phyloP scores from a whole-genome alignment of 1,140 invertebrate genomes.

The Ephestia elutella region DNA sequence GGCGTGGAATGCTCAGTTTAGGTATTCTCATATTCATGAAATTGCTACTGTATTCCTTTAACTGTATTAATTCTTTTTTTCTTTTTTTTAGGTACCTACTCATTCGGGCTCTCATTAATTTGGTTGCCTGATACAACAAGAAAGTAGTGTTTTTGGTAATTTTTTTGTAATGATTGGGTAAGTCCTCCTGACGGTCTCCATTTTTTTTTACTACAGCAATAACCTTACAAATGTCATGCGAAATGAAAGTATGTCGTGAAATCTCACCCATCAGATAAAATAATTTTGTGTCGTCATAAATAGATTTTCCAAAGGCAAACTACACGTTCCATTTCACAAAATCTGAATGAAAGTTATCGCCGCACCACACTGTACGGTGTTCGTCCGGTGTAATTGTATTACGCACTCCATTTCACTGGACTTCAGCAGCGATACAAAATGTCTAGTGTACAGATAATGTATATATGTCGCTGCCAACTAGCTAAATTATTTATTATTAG shows the following conservation, averaged over 20 bases:
- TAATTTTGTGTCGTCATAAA: neutral
- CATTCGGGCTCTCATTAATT: neutral
- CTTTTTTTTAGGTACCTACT: neutral
- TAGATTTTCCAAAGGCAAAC: neutral
- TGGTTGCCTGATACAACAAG: too few species aligned
- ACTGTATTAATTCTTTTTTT: neutral
- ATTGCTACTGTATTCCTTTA: neutral
- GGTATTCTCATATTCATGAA: neutral
- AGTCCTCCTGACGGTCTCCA: too few species aligned
- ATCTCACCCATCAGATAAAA: neutral
- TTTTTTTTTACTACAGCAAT: too few species aligned
- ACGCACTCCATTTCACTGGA: constrained; percentile 1
- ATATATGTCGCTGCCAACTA: too few species aligned
- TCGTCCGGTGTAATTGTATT: constrained; percentile 2
- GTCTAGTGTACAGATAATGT: neutral
- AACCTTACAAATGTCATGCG: too few species aligned
- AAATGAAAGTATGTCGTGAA: too few species aligned
- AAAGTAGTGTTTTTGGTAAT: too few species aligned
- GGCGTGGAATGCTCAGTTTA: neutral
- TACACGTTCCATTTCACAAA: constrained; percentile 3
- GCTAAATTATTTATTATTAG: too few species aligned
- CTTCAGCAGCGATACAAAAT: neutral
- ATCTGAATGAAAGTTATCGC: constrained; percentile 1
- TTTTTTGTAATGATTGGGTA: too few species aligned
- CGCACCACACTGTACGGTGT: neutral